Base-by-base conservation (phyloP, 2,888 invertebrate species). In the Orchestes rusci region DNA sequence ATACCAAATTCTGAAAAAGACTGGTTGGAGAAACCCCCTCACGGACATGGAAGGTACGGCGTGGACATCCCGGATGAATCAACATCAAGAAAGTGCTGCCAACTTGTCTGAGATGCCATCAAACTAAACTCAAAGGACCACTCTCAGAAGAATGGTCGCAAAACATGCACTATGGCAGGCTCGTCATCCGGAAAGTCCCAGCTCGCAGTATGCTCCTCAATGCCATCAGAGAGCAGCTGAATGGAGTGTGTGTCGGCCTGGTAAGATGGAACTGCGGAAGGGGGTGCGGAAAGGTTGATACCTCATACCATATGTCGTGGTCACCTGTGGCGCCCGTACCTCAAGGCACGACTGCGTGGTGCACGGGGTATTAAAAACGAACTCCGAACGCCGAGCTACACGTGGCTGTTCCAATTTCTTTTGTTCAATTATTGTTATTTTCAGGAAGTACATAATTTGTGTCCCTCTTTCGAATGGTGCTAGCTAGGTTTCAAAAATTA, bases 301-400 rank as follows among this genome's bases (percentile, higher is more conserved):
- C 51, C 3, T 48, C 48, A 7, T 56, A 57, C 35, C 56, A 57
- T 34, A 52, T 57, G 1, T 33, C 42, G 19, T 30, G 46, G 15
- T 44, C 51, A 2, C 53, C 56, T 31, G 16, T 30, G 38, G 32
- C 4, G 45, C 46, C 7, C 54, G 46, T 31, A 54, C 32, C 18
- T 34, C 52, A 2, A 27, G 55, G 12, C 55, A 56, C 43, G 55
- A 56, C 39, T 36, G 41, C 13, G 51, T 53, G 5, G 56, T 56
- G 1, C 48, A 52, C 23, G 53, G 52, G 51, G 23, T 39, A 1
- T 31, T 50, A 2, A 52, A 44, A 31, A 30, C 44, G 4, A n/a
- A 50, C 8, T 19, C 48, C 10, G 31, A n/a, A 3, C 29, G 17
- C 15, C 31, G 35, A 19, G 46, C 52, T 7, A 41, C 47, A 4